Percentiles rank a stretch among this genome's conserved stretches.
Evolutionary conservation across 2,113 vertebrate genomes (phyloP).

Genomic region (Lepisosteus osseus): DNA sequence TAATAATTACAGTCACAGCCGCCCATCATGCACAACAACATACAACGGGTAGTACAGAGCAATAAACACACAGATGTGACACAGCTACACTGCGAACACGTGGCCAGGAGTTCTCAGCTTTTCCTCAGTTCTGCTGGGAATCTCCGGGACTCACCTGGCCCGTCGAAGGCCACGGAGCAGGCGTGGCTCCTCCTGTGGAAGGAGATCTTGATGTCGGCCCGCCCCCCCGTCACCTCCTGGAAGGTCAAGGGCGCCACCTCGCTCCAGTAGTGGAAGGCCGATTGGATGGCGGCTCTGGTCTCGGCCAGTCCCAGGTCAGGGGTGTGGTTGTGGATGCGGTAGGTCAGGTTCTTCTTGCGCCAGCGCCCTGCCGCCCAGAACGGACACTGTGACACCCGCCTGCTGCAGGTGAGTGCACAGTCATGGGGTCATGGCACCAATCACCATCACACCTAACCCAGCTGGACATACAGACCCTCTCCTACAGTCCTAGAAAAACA

Average conservation of each 20-base stretch:
- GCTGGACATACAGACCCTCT: too few species aligned
- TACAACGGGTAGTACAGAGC: too few species aligned
- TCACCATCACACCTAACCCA: too few species aligned
- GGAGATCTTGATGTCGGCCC: constrained; percentile 75
- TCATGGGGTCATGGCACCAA: not conserved
- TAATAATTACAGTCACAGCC: too few species aligned
- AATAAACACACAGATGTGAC: not conserved
- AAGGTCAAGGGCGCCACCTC: constrained; percentile 69
- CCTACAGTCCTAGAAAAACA: not conserved
- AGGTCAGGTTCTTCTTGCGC: constrained; percentile 78
- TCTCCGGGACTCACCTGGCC: constrained; percentile 47
- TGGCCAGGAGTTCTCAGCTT: too few species aligned
- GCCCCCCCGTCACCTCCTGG: constrained; percentile 64
- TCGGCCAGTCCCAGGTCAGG: constrained; percentile 59
- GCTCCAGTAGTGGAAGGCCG: constrained; percentile 82
- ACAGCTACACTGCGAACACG: not conserved
- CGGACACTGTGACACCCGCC: not conserved
- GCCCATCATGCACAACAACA: not conserved
- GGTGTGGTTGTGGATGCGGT: constrained; percentile 74
- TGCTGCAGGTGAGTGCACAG: not conserved
- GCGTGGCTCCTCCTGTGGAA: constrained; percentile 65
- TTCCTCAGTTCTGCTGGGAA: not conserved
- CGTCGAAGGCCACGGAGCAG: constrained; percentile 64
- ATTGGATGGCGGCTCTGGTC: constrained; percentile 59
- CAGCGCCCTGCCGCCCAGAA: constrained; percentile 65